phyloP scores from a whole-genome alignment of 2,888 invertebrate genomes.

The Habroteleia sp. region DNA sequence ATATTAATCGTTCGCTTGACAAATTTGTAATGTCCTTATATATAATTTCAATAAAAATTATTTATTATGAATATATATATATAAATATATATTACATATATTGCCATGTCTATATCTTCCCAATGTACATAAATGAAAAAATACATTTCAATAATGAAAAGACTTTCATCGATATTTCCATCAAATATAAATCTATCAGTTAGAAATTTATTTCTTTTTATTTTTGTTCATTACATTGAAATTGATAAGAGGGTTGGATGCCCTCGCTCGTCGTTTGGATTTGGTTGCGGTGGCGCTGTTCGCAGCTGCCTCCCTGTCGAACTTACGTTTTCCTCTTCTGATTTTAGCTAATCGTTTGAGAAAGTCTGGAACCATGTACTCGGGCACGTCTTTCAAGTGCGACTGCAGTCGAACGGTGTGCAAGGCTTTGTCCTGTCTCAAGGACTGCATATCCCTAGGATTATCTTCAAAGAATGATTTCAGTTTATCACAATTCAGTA shows the following conservation, averaged over 20 bases:
- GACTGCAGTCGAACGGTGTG: conserved; percentile 92
- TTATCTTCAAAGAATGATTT: conserved; percentile 97
- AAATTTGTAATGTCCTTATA: conserved; percentile 76
- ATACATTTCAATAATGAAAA: no score
- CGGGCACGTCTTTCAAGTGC: conserved; percentile 95
- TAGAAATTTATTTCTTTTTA: conserved; percentile 43
- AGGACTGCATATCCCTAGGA: conserved; percentile 91
- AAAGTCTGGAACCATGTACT: conserved; percentile 92
- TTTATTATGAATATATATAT: conserved; percentile 72
- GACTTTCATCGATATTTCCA: no score
- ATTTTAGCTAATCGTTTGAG: conserved; percentile 86
- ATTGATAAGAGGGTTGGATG: conserved; percentile 76
- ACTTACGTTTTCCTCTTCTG: conserved; percentile 75
- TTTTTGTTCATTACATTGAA: conserved; percentile 72
- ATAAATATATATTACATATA: conserved; percentile 1
- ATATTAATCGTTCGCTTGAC: conserved; percentile 77
- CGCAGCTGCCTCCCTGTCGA: conserved; percentile 71
- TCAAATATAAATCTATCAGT: background rate
- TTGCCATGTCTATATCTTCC: no score
- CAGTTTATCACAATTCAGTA: conserved; percentile 94
- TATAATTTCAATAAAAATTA: conserved; percentile 79
- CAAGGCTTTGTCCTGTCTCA: conserved; percentile 92
- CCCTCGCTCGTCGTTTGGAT: conserved; percentile 74
- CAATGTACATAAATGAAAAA: background rate
- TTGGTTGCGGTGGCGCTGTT: conserved; percentile 72